phyloP scores from a whole-genome alignment of 2,888 invertebrate genomes.

The Drosophila limbata region DNA sequence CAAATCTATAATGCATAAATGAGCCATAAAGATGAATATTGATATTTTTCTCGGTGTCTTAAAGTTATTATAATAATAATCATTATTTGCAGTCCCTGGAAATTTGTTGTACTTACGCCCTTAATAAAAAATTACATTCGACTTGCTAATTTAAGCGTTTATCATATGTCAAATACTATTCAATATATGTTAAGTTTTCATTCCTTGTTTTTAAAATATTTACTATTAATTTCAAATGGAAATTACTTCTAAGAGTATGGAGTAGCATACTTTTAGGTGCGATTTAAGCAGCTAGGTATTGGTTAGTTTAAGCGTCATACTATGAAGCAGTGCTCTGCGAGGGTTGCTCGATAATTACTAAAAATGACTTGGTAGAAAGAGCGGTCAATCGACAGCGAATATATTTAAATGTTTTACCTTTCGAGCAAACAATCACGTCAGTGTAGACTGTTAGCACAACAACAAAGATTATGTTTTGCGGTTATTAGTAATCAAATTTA shows the following conservation, averaged over 20 bases:
- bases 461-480: constrained; percentile 34
- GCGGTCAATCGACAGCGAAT: background rate
- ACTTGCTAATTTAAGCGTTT: background rate
- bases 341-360: constrained; percentile 1
- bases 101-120: constrained; percentile 4
- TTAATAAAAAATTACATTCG: constrained; percentile 11
- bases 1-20: too few relatives aligned
- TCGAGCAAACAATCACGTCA: constrained; percentile 45
- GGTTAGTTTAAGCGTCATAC: constrained; percentile 30
- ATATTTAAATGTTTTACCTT: constrained; percentile 54
- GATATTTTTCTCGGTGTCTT: too few relatives aligned
- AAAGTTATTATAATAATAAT: too few relatives aligned
- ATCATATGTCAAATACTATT: background rate
- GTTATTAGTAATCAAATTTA: constrained; percentile 57
- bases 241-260: background rate
- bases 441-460: constrained; percentile 62
- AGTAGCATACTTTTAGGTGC: constrained; percentile 18
- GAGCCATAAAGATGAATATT: too few relatives aligned
- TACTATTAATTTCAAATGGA: background rate
- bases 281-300: constrained; percentile 18
- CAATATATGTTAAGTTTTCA: background rate
- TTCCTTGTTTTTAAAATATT: too few relatives aligned
- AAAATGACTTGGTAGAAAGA: background rate
- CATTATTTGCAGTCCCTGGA: too few relatives aligned
- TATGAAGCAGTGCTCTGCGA: constrained; percentile 23